phyloP scores from a whole-genome alignment of 2,113 vertebrate species.

The Pygoscelis antarcticus region DNA sequence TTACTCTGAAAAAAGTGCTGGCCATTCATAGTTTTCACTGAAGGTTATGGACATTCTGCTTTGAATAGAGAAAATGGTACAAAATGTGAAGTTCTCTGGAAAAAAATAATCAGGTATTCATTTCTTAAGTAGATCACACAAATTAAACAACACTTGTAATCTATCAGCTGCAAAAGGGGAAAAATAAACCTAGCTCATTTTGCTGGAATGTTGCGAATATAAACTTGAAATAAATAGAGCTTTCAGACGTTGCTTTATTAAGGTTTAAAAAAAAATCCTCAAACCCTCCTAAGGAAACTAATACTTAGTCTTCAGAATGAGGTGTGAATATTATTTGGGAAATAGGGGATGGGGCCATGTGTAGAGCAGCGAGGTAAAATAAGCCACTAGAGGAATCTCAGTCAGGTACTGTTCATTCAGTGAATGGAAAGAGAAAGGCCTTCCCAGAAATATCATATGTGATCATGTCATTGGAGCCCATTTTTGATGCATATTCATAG shows the following conservation, averaged over 20 bases:
- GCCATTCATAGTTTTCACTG: neutral
- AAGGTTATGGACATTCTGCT: neutral
- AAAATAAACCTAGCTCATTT: neutral
- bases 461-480: neutral
- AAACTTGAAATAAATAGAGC: neutral
- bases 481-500: neutral
- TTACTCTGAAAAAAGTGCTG: neutral
- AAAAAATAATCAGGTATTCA: neutral
- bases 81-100: neutral
- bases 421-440: neutral
- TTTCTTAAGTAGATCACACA: neutral
- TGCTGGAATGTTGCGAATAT: neutral
- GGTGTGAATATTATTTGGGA: neutral
- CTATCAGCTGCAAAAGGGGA: neutral
- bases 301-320: neutral
- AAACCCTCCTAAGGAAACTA: neutral
- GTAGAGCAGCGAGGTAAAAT: neutral
- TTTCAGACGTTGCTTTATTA: neutral
- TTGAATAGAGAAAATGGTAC: neutral
- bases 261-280: neutral
- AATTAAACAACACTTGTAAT: neutral
- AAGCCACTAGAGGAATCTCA: neutral
- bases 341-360: neutral
- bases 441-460: neutral
- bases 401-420: neutral